Evolutionary conservation across 2,113 vertebrate species (phyloP), one percentile per base, ranked within the genome.

Genomic region (Shinisaurus crocodilurus): DNA sequence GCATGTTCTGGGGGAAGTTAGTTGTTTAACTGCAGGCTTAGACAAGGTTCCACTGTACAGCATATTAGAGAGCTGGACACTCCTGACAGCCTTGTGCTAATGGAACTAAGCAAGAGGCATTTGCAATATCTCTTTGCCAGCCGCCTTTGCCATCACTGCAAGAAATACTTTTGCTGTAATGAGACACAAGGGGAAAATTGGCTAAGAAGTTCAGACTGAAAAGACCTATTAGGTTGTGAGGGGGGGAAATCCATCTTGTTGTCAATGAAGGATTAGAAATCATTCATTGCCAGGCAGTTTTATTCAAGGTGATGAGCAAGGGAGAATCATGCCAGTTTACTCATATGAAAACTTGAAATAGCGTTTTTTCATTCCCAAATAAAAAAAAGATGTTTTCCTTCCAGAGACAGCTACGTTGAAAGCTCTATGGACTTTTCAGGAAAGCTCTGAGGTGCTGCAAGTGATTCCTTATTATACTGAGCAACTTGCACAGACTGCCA

Each of bases 291-390:
- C 88, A 88, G 88, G 86, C 4, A 25, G 91, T 86, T 93, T 86
- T 69, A 87, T 37, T 85, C 77, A n/a, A 45, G 86, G 72, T 1
- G 90, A 88, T 48, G 85, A 75, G 27, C 45, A 89, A 77, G 86
- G 48, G 48, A 84, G 65, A 0, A 13, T 60, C 91, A 34, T 89
- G 74, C 45, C 48, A 84, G 60, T 89, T 32, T 45, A 13, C 7
- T 72, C 2, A 23, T 77, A 65, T 0, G 0, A 75, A 57, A 13
- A 32, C 48, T 18, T 77, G 3, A 65, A 29, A 90, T n/a, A 16
- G 3, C 12, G 5, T 79, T 79, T 0, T 37, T 54, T 48, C 54
- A 27, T 0, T 27, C 34, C 27, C 10, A 37, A 48, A 50, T 7
- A n/a, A 48, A 48, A 57, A 81, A 32, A 50, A 32, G 12, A 0